Evolutionary conservation across 2,113 vertebrate species (phyloP).

Genomic region (Antennarius striatus): DNA sequence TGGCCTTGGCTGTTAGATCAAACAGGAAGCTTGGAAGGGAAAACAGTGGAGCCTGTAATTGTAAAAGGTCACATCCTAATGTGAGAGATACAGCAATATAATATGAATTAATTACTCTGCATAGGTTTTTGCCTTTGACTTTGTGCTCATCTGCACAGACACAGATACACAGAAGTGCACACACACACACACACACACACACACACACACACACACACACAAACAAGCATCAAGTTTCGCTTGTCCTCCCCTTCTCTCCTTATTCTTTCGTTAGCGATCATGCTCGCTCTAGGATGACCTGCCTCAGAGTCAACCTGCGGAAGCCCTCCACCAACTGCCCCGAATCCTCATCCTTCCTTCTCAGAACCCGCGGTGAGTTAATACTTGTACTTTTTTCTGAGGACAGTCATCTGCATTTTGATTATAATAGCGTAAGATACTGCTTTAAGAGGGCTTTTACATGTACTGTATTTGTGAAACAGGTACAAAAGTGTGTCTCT

Average conservation of each 20-base stretch:
- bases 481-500: constrained; percentile 9
- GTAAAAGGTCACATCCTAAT: constrained; percentile 1
- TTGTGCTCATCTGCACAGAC: too few relatives aligned
- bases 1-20: neutral
- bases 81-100: neutral
- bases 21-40: neutral
- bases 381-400: neutral
- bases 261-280: constrained; percentile 14
- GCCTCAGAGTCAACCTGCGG: constrained; percentile 52
- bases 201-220: constrained; percentile 1
- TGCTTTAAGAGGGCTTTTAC: too few relatives aligned
- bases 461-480: too few relatives aligned
- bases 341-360: constrained; percentile 54
- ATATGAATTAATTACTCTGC: too few relatives aligned
- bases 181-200: constrained; percentile 2
- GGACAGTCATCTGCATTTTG: too few relatives aligned
- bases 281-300: constrained; percentile 49
- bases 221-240: constrained; percentile 57
- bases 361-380: constrained; percentile 65
- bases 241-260: constrained; percentile 10
- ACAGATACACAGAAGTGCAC: neutral
- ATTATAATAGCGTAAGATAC: too few relatives aligned
- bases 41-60: neutral
- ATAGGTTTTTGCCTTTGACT: too few relatives aligned
- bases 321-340: constrained; percentile 18